These are phyloP conservation scores for Drosophila virilis DNA, from an alignment of 1,140 invertebrate species.

Conservation along the genomic window DNA sequence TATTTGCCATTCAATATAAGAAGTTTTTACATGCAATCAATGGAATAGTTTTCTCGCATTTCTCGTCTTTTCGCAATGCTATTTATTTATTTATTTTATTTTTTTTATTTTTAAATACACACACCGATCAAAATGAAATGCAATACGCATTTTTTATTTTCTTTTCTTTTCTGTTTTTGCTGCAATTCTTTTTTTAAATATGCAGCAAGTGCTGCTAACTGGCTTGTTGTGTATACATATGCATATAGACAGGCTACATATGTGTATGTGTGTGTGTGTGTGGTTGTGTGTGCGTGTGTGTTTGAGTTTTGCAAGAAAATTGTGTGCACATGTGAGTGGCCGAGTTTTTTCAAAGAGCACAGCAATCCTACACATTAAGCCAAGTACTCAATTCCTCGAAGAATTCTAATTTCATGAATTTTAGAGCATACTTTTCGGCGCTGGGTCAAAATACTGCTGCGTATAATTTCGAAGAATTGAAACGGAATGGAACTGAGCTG, in stretches of 20 bases:
- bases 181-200: constrained; percentile 28
- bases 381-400: no score
- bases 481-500: background rate
- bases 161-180: constrained; percentile 8
- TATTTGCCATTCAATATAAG: constrained; percentile 21
- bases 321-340: background rate
- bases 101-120: constrained; percentile 41
- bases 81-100: constrained; percentile 30
- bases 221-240: constrained; percentile 8
- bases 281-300: background rate
- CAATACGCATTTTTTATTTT: constrained; percentile 6
- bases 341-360: no score
- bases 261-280: constrained; percentile 12
- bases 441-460: background rate
- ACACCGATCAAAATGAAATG: constrained; percentile 59
- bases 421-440: constrained; percentile 10
- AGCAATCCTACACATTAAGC: no score
- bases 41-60: constrained; percentile 33
- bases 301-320: constrained; percentile 2
- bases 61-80: constrained; percentile 23
- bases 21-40: constrained; percentile 51
- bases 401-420: background rate
- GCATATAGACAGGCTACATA: constrained; percentile 5
- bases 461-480: background rate
- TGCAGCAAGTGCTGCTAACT: constrained; percentile 35